Conservation (phyloP, 2,113 vertebrate species). For the Platycercus adscitus region DNA sequence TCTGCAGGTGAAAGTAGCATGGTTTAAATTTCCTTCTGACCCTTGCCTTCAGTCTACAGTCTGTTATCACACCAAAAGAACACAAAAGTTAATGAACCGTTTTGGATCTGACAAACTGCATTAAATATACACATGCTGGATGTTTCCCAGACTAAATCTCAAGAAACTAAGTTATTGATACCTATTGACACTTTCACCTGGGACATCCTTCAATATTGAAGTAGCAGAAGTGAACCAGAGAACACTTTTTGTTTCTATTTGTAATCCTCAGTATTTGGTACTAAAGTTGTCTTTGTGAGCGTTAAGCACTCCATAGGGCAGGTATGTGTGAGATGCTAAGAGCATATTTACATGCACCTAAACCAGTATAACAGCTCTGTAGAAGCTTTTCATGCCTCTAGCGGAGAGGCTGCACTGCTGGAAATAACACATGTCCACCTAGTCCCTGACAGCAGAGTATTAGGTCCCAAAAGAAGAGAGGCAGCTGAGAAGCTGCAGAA, state of each 20-base stretch:
- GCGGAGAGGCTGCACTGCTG: not conserved
- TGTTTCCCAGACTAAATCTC: not conserved
- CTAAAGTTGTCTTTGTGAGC: not conserved
- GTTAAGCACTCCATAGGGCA: fast-evolving
- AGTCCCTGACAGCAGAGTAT: not conserved
- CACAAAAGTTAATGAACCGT: fast-evolving
- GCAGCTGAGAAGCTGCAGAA: not conserved
- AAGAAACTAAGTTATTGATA: not conserved
- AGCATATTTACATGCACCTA: fast-evolving
- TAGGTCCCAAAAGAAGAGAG: not conserved
- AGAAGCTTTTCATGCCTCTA: not conserved
- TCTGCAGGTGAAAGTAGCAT: not conserved
- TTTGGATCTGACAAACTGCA: not conserved
- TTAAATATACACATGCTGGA: not conserved
- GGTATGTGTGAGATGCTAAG: not conserved
- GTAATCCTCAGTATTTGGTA: not conserved
- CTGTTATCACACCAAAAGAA: not conserved
- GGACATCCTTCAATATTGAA: not conserved
- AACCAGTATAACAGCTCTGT: not conserved
- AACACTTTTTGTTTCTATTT: not conserved
- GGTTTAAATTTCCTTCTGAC: not conserved
- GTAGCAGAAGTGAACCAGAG: not conserved
- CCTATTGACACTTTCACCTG: not conserved
- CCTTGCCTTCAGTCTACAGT: not conserved
- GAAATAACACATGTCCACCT: not conserved